Evolutionary conservation across 2,797 vertebrate species (phyloP).

Genomic region (Sebastes aleutianus): DNA sequence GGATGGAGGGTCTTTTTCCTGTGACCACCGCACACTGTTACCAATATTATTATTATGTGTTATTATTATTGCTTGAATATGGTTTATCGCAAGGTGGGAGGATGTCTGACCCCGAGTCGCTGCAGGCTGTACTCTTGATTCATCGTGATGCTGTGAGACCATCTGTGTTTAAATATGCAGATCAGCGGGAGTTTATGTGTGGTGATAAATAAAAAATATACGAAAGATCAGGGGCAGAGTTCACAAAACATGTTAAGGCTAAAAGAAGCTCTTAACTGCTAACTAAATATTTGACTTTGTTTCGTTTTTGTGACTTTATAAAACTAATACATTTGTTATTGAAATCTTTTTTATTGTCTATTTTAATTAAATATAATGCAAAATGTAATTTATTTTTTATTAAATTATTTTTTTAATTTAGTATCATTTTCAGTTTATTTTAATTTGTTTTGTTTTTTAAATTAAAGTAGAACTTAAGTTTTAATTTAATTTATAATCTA

Average conservation of each 20-base stretch:
- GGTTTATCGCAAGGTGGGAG: not conserved
- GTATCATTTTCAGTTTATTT: no score
- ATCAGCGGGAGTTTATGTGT: slow-evolving; percentile 24
- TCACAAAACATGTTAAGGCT: not conserved
- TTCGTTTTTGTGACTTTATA: not conserved
- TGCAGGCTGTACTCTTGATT: not conserved
- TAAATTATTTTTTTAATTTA: not conserved
- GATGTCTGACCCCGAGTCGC: slow-evolving; percentile 2
- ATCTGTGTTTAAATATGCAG: slow-evolving; percentile 49
- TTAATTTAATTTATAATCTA: not conserved
- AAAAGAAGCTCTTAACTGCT: not conserved
- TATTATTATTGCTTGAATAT: not conserved
- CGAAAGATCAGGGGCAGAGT: not conserved
- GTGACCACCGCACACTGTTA: not conserved
- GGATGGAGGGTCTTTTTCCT: not conserved
- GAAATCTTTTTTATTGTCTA: no score
- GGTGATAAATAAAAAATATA: not conserved
- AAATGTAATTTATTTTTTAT: not conserved
- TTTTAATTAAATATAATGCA: not conserved
- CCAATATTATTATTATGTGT: not conserved
- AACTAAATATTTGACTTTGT: not conserved
- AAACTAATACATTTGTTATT: not conserved
- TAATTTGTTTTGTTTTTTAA: not conserved
- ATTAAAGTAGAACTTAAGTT: not conserved
- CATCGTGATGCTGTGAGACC: slow-evolving; percentile 47